Evolutionary conservation across 2,113 vertebrate species (phyloP).

Genomic region (Potamarius usumacintae): DNA sequence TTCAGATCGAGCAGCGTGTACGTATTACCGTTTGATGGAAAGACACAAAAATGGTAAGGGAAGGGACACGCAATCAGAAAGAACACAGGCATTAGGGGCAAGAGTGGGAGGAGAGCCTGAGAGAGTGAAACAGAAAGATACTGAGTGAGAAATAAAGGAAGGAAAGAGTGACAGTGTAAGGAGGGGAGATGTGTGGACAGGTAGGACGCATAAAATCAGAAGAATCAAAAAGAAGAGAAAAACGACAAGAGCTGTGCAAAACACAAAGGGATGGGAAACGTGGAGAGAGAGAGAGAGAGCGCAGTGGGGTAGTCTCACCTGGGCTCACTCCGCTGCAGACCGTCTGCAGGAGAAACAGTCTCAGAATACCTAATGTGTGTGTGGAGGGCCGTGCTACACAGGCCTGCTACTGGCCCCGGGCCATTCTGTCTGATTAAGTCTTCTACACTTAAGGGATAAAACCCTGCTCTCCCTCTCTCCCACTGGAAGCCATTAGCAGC

Average conservation of each 20-base stretch:
- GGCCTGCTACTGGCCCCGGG: slow-evolving; percentile 57
- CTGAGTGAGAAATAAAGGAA: neutral
- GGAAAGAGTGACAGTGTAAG: neutral
- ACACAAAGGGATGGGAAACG: neutral
- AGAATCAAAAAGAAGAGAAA: neutral
- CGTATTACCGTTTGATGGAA: slow-evolving; percentile 34
- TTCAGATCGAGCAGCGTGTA: slow-evolving; percentile 10
- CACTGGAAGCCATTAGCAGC: slow-evolving; percentile 64
- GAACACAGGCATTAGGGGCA: slow-evolving; percentile 17
- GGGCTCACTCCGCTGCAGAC: slow-evolving; percentile 52
- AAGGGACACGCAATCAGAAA: neutral
- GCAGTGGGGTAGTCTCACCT: slow-evolving; percentile 51
- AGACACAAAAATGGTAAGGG: neutral
- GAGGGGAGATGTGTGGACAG: neutral
- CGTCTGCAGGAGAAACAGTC: slow-evolving; percentile 53
- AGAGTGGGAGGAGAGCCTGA: neutral
- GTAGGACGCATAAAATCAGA: neutral
- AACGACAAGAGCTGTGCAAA: slow-evolving; percentile 12
- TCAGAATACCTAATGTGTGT: slow-evolving; percentile 58
- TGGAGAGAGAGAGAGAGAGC: slow-evolving; percentile 1
- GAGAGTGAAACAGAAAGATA: neutral
- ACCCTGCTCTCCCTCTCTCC: slow-evolving; percentile 57
- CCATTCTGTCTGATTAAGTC: slow-evolving; percentile 65
- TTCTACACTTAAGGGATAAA: slow-evolving; percentile 65
- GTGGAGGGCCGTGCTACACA: slow-evolving; percentile 46